Base-by-base conservation (phyloP, 2,888 invertebrate genomes). In the Temnothorax unifasciatus region DNA sequence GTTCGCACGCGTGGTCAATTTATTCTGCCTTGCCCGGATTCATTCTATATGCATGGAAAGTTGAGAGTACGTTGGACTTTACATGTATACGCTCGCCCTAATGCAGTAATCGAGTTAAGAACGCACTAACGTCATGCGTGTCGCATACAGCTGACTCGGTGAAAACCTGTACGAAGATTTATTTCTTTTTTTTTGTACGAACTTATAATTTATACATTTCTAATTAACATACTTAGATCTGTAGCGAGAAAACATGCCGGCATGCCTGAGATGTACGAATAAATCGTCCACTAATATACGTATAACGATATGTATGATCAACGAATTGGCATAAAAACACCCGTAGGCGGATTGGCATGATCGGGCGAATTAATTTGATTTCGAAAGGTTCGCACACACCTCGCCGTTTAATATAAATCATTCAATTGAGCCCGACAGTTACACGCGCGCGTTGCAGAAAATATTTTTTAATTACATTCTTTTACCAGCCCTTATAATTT, bases 291-390 rank as follows among this genome's bases (percentile, higher is more conserved):
- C 74, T 84, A 85, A 47, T 29, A 84, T 83, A 85, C 59, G 84
- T 38, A 34, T 54, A 29, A 34, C 21, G 82, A 82, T 82, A 29
- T 84, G 64, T 66, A 54, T 21, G n/a, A 83, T 88, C 86, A 75
- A 77, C 66, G 82, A 57, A 81, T 83, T 73, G 81, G 25, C 82
- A 85, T 69, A 73, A 83, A 82, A 84, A 71, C 74, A 77, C 34
- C 79, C 74, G 90, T 89, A 83, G 89, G 90, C 88, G 90, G 83
- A 73, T 77, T 84, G 86, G 88, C 89, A 87, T 71, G 85, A 66
- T 57, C 73, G 77, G 76, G 84, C 85, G 86, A 90, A 82, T 90
- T 87, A 88, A 90, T 86, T 84, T 84, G 59, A 73, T 85, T 86
- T 85, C 82, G 79, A 76, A 84, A 84, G 82, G 79, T 50, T 57